phyloP scores from a whole-genome alignment of 2,113 vertebrate species.

The Lanius ludovicianus region DNA sequence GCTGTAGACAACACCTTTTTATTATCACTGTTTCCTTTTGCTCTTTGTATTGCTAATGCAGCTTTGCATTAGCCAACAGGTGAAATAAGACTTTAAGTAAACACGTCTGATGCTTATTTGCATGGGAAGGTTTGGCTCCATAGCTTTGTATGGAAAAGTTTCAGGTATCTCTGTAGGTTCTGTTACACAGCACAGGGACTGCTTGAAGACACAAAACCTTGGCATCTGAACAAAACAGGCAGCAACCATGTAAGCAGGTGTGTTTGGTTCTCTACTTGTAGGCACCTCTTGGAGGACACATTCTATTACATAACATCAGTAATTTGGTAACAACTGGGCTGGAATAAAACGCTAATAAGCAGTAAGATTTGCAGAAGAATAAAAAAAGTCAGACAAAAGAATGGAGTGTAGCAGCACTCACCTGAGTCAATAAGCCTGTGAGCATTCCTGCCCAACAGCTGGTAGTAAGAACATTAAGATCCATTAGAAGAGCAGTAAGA shows the following conservation, averaged over 20 bases:
- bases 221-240: not conserved
- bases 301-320: not conserved
- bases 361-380: not conserved
- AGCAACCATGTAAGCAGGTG: not conserved
- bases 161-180: not conserved
- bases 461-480: not conserved
- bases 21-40: not conserved
- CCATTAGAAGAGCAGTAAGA: not conserved
- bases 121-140: not conserved
- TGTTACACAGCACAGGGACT: not conserved
- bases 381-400: not conserved
- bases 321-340: not conserved
- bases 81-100: not conserved
- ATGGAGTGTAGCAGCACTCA: not conserved
- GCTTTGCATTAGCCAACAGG: not conserved
- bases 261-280: not conserved
- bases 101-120: not conserved
- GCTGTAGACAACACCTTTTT: not conserved
- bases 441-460: not conserved
- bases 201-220: not conserved
- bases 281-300: not conserved
- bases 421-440: not conserved
- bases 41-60: not conserved
- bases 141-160: not conserved
- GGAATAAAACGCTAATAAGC: not conserved